Conservation (phyloP, 2,113 vertebrate species). For the Miniopterus natalensis region DNA sequence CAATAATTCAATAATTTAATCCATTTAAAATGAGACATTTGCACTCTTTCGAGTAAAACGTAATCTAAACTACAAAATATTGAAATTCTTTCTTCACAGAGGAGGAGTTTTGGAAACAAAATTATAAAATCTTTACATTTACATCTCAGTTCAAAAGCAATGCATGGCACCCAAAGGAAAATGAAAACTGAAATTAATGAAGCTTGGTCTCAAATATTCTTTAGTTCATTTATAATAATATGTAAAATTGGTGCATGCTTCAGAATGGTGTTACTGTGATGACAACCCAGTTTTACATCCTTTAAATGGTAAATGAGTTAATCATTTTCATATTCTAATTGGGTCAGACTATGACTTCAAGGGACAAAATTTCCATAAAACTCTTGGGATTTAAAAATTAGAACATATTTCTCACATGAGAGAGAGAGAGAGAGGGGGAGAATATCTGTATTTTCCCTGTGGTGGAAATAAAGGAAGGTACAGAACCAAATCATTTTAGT, state of each 20-base stretch:
- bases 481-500: conserved; percentile 59
- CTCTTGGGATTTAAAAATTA: conserved; percentile 78
- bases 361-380: conserved; percentile 78
- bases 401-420: conserved; percentile 73
- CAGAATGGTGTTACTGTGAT: conserved; percentile 37
- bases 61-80: background rate
- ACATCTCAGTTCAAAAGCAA: background rate
- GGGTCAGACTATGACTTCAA: conserved; percentile 80
- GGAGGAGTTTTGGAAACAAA: background rate
- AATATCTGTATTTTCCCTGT: conserved; percentile 72
- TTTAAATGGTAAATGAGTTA: conserved; percentile 72
- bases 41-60: background rate
- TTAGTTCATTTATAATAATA: background rate
- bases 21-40: background rate
- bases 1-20: background rate
- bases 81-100: background rate
- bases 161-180: background rate
- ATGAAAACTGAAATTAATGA: conserved; percentile 41
- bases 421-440: conserved; percentile 20
- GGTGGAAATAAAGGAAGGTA: conserved; percentile 62
- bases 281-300: conserved; percentile 74
- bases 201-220: background rate
- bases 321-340: conserved; percentile 80
- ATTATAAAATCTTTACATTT: background rate
- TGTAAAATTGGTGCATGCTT: background rate